Conservation (phyloP, 1,140 invertebrate genomes). For the Meloidogyne exigua region DNA sequence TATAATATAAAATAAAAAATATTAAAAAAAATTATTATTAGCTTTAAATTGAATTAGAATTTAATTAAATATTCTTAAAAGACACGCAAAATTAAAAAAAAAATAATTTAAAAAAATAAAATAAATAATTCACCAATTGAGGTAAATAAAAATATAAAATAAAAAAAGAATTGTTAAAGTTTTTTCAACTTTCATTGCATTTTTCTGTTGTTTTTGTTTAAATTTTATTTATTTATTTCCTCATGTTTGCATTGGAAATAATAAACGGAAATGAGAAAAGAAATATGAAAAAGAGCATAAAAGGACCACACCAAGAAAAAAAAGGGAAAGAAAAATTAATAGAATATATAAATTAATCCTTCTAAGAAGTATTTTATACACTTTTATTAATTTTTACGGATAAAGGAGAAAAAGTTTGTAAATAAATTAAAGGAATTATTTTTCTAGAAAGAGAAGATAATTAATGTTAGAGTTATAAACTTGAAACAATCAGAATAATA, state of each 20-base stretch:
- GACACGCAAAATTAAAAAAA: too few relatives aligned
- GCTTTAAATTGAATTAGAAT: too few relatives aligned
- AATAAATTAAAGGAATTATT: too few relatives aligned
- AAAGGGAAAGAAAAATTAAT: not conserved
- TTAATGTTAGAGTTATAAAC: too few relatives aligned
- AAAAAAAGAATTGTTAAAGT: not conserved
- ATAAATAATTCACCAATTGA: not conserved
- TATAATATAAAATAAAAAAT: too few relatives aligned
- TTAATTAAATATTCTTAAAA: too few relatives aligned
- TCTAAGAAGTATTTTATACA: not conserved
- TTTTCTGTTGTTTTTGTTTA: not conserved
- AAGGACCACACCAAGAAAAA: slow-evolving; percentile 4
- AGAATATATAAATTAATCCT: not conserved
- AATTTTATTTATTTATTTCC: not conserved
- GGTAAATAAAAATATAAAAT: not conserved
- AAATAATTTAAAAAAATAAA: too few relatives aligned
- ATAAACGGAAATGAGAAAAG: not conserved
- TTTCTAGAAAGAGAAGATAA: too few relatives aligned
- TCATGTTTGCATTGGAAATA: not conserved
- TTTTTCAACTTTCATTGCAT: not conserved
- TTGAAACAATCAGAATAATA: too few relatives aligned
- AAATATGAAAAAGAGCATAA: not conserved
- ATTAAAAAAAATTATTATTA: too few relatives aligned
- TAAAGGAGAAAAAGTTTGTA: not conserved
- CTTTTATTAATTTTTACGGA: not conserved